Evolutionary conservation across 1,140 invertebrate genomes (phyloP), one percentile per base, ranked within the genome.

Genomic region (Tetramorium parvispinum): DNA sequence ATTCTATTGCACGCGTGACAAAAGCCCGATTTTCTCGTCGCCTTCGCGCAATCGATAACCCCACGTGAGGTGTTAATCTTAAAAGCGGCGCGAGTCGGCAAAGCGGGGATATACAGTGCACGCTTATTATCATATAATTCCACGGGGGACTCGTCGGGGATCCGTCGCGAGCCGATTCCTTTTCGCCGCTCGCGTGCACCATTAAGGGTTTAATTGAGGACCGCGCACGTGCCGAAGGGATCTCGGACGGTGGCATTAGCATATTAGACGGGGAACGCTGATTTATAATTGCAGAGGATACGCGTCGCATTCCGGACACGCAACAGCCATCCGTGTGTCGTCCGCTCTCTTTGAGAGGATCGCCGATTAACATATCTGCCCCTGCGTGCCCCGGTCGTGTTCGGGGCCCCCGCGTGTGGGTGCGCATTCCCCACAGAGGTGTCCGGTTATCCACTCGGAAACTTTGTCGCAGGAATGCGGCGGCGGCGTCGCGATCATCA

Each of bases 261-360:
- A 83, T 82, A 77, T 32, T 68, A 49, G 65, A 63, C 65, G 63
- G 37, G 40, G 13, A 13, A 49, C 79, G 53, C 53, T 83, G 79
- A 87, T 85, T 79, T 87, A 91, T 92, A 93, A 93, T 93, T 92
- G 93, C 92, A 4, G 37, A 8, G 43, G 63, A 46, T 78, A 78
- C 76, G 57, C 27, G 75, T 85, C 46, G 83, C 24, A 82, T 57
- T 75, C 83, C 77, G 59, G 27, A n/a, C 73, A 78, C 75, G 65
- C 79, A 82, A 27, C 51, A 78, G 79, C 68, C 75, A 66, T 79
- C 63, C 66, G 40, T 24, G 65, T 27, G 65, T 49, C 53, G 32
- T n/a, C 76, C 59, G 24, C 43, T 63, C 51, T 13, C 40, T 24
- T 49, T 61, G 18, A 46, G 46, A 51, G 88, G 43, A 55, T 71